Evolutionary conservation across 2,113 vertebrate species (phyloP).

Genomic region (Mionectes macconnelli): DNA sequence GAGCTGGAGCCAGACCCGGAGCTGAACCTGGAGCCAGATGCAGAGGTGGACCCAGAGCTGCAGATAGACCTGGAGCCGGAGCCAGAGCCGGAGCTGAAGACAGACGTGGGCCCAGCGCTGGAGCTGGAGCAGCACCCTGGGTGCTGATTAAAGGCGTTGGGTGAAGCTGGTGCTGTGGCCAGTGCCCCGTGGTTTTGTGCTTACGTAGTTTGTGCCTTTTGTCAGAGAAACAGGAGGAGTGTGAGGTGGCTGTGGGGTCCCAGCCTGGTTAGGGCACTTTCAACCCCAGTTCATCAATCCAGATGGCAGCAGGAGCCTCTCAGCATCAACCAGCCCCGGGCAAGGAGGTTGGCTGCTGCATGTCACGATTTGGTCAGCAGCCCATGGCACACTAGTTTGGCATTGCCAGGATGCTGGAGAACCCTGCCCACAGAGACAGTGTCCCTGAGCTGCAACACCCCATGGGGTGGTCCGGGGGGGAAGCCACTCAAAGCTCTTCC

Average conservation of each 20-base stretch:
- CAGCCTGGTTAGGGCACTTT: background rate
- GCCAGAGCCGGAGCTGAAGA: background rate
- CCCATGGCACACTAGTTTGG: background rate
- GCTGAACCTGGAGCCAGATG: too few species aligned
- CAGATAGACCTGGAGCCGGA: background rate
- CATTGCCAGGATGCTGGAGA: background rate
- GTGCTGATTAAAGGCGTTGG: background rate
- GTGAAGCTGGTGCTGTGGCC: background rate
- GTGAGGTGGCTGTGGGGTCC: background rate
- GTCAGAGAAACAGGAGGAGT: background rate
- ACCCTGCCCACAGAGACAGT: background rate
- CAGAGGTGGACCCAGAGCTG: too few species aligned
- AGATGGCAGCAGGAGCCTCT: background rate
- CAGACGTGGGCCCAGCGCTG: too few species aligned
- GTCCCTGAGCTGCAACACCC: background rate
- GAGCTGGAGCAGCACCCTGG: background rate
- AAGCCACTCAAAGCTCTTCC: background rate
- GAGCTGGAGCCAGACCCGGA: background rate
- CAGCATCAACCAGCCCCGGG: background rate
- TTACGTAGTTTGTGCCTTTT: accelerated
- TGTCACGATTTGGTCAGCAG: background rate
- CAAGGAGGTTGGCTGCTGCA: background rate
- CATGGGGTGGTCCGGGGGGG: accelerated
- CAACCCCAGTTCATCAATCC: background rate
- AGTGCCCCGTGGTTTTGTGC: background rate